These are phyloP conservation scores for Poicephalus gulielmi DNA, from an alignment of 2,113 vertebrate genomes.

Conservation along the genomic window DNA sequence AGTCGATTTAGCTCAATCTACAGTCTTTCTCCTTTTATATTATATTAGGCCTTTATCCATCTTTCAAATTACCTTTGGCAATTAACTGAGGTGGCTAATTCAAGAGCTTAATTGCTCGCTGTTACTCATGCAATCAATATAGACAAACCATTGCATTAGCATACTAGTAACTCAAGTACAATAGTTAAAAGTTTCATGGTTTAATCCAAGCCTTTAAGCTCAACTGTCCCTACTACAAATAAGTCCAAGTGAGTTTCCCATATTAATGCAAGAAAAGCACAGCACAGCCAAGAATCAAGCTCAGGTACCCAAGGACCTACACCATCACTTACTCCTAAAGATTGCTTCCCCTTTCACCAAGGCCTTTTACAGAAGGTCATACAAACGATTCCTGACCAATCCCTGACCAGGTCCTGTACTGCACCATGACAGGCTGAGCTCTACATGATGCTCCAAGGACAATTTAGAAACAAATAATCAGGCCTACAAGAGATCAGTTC, in stretches of 20 bases:
- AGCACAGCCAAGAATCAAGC: not conserved
- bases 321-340: not conserved
- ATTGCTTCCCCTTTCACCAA: not conserved
- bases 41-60: not conserved
- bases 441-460: not conserved
- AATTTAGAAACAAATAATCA: not conserved
- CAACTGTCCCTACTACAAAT: not conserved
- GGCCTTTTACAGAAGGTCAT: not conserved
- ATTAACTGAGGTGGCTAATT: slow-evolving; percentile 40
- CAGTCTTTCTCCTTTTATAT: not conserved
- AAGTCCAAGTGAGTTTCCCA: not conserved
- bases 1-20: not conserved
- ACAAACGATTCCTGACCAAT: not conserved
- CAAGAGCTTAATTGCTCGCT: not conserved
- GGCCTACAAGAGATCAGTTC: not conserved
- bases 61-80: slow-evolving; percentile 31
- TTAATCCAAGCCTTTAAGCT: not conserved
- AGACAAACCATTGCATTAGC: not conserved
- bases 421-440: not conserved
- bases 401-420: not conserved
- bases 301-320: not conserved
- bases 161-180: not conserved
- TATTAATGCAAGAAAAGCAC: not conserved
- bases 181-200: not conserved
- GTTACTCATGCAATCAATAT: not conserved